A percentile compares a stretch with the other conserved stretches of the same genome.
These are phyloP conservation scores for Leptogaster cylindrica DNA, from an alignment of 2,888 invertebrate species.

Conservation along the genomic window DNA sequence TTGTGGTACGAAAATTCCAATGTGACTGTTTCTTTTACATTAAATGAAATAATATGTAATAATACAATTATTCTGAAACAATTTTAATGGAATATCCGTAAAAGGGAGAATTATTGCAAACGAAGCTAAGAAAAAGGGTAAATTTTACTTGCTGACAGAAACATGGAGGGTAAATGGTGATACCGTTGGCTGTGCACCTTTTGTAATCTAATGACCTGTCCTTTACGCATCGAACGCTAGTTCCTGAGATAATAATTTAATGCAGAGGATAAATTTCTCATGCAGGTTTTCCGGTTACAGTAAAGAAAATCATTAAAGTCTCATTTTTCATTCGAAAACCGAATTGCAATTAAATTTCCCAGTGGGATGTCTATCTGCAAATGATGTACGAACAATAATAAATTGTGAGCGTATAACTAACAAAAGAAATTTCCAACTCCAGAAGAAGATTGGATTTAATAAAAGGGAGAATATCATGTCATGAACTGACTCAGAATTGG, in stretches of 20 bases:
- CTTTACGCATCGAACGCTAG: no score
- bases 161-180: no score
- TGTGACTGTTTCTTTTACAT: no score
- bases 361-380: conserved; percentile 47
- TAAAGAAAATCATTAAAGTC: conserved; percentile 23
- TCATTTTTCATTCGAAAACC: conserved; percentile 36
- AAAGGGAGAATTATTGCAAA: no score
- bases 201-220: no score
- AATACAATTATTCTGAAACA: no score
- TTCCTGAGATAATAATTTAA: conserved; percentile 17
- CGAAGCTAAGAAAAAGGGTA: no score
- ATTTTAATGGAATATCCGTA: no score
- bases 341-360: conserved; percentile 48
- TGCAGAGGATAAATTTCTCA: conserved; percentile 17
- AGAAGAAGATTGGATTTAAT: conserved; percentile 30
- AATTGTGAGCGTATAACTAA: conserved; percentile 29
- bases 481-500: conserved; percentile 37
- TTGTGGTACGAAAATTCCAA: no score
- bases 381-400: conserved; percentile 43
- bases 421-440: conserved; percentile 30
- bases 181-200: no score
- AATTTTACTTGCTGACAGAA: no score
- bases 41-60: no score
- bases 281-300: conserved; percentile 18
- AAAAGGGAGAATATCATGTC: conserved; percentile 31